phyloP scores from a whole-genome alignment of 1,140 invertebrate species.

The Rhysida immarginata region DNA sequence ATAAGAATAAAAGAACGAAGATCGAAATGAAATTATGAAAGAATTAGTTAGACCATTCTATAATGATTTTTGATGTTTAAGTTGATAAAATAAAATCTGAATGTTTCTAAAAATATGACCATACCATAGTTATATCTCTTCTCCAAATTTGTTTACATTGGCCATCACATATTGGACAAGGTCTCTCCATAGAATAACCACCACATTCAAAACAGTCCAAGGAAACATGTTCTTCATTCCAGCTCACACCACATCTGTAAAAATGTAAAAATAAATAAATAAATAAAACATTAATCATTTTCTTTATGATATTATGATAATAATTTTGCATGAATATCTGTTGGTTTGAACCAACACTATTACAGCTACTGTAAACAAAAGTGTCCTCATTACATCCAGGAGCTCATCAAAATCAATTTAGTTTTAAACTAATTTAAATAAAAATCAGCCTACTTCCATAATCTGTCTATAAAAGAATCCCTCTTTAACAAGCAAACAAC shows the following conservation, averaged over 20 bases:
- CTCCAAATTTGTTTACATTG: constrained; percentile 56
- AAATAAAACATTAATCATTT: not conserved
- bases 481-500: no score
- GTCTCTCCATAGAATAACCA: constrained; percentile 55
- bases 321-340: not conserved
- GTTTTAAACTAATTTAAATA: not conserved
- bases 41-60: no score
- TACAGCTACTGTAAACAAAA: no score
- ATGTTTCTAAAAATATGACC: no score
- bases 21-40: no score
- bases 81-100: no score
- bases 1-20: no score
- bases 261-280: constrained; percentile 10
- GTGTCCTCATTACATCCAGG: no score
- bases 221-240: constrained; percentile 61
- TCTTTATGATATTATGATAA: not conserved
- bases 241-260: constrained; percentile 58
- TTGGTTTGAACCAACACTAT: not conserved
- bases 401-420: no score
- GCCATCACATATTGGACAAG: constrained; percentile 60
- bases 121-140: constrained; percentile 57
- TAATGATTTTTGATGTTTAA: no score
- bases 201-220: constrained; percentile 67
- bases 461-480: no score
- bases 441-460: no score